Evolutionary conservation across 2,797 vertebrate species (phyloP).

Genomic region (Chloroceryle inda): DNA sequence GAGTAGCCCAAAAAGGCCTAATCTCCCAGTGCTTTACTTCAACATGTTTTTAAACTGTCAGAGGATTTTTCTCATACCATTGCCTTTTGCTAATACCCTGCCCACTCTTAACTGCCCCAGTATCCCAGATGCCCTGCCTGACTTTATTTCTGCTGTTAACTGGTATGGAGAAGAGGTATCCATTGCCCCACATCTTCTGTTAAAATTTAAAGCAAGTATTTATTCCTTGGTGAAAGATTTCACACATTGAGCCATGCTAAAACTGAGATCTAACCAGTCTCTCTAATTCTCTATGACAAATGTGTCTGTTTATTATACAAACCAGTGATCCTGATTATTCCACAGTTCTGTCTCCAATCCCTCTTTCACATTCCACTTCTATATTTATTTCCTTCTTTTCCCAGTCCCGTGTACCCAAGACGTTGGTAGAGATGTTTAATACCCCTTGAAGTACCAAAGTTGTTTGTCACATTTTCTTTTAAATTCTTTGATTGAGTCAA

Average conservation of each 20-base stretch:
- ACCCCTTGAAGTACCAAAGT: not conserved
- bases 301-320: not conserved
- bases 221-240: not conserved
- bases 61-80: not conserved
- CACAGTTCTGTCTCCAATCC: not conserved
- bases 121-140: not conserved
- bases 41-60: not conserved
- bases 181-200: not conserved
- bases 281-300: not conserved
- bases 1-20: not conserved
- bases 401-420: not conserved
- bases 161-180: not conserved
- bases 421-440: not conserved
- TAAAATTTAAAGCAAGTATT: not conserved
- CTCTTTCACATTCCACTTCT: not conserved
- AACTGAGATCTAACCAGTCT: not conserved
- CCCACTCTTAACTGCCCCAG: not conserved
- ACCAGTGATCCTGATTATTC: not conserved
- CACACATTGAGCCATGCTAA: not conserved
- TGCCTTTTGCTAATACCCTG: not conserved
- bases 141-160: not conserved
- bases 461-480: not conserved
- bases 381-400: not conserved
- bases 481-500: conserved; percentile 19
- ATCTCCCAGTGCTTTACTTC: not conserved